A percentile compares a stretch with the other conserved stretches of the same genome.
Evolutionary conservation across 2,113 vertebrate genomes (phyloP).

Genomic region (Catharus fuscescens): DNA sequence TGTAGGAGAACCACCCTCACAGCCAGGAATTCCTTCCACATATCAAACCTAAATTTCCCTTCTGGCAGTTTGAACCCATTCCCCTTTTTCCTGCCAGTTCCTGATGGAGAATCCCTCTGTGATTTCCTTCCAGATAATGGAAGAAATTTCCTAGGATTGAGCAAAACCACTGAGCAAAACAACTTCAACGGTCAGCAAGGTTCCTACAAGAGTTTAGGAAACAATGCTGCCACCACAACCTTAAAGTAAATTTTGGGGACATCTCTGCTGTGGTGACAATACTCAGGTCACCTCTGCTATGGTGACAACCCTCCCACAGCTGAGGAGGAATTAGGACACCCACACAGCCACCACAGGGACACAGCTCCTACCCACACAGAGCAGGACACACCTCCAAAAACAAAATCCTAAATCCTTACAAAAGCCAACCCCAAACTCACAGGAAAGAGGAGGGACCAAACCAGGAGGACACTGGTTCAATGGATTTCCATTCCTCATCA

Average conservation of each 20-base stretch:
- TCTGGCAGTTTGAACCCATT: background rate
- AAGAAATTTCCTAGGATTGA: background rate
- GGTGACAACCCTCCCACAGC: background rate
- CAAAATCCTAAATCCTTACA: background rate
- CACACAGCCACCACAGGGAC: background rate
- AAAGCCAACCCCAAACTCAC: constrained; percentile 76
- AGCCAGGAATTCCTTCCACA: background rate
- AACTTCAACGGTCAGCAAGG: background rate
- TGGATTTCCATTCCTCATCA: constrained; percentile 89
- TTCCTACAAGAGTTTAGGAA: background rate
- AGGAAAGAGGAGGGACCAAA: constrained; percentile 90
- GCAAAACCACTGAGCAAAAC: background rate
- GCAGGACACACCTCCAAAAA: background rate
- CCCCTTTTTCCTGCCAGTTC: background rate
- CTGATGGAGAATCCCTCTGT: background rate
- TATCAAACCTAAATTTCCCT: background rate
- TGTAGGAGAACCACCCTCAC: background rate
- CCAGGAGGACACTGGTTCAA: constrained; percentile 92
- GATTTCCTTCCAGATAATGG: background rate
- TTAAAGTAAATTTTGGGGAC: background rate
- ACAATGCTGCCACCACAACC: background rate
- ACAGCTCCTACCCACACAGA: rapidly evolving
- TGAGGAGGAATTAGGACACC: background rate
- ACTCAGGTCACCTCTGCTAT: background rate
- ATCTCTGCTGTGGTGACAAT: background rate